Conservation (phyloP, 2,888 invertebrate genomes). For the Rhodophaea formosa region DNA sequence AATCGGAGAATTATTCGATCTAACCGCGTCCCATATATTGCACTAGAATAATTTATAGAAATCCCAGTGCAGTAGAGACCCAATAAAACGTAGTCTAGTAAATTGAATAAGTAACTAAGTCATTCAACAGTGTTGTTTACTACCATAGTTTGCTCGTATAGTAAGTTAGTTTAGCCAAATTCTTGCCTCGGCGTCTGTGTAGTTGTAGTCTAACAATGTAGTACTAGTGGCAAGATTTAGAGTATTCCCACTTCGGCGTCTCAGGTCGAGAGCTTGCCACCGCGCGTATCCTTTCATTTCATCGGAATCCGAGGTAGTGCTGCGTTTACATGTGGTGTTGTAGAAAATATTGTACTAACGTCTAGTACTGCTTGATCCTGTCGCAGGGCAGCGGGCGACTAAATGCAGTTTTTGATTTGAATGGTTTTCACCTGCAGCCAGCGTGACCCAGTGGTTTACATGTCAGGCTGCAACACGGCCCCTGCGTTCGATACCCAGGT, state of each 20-base stretch:
- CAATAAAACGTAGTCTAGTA: not conserved
- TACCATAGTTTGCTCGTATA: not conserved
- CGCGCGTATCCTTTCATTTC: slow-evolving; percentile 73
- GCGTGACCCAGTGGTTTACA: too few species aligned
- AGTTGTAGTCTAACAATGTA: slow-evolving; percentile 22
- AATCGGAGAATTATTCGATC: too few species aligned
- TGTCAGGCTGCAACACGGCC: too few species aligned
- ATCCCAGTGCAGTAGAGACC: too few species aligned
- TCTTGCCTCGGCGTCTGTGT: not conserved
- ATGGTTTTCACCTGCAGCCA: too few species aligned
- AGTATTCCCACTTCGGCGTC: slow-evolving; percentile 51
- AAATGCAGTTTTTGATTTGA: too few species aligned
- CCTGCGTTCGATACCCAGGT: too few species aligned
- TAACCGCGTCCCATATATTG: too few species aligned
- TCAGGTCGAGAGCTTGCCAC: slow-evolving; percentile 58
- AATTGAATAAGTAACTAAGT: not conserved
- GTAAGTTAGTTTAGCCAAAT: not conserved
- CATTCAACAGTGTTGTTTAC: not conserved
- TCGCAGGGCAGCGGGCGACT: too few species aligned
- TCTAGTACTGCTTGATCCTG: slow-evolving; percentile 15
- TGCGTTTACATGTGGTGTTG: slow-evolving; percentile 41
- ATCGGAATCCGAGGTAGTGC: slow-evolving; percentile 62
- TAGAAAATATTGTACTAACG: slow-evolving; percentile 31
- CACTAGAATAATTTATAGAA: not conserved
- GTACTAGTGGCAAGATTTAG: slow-evolving; percentile 40